A percentile compares a stretch with the other conserved stretches of the same genome.
Evolutionary conservation across 2,113 vertebrate genomes (phyloP).

Genomic region (Scartelaos histophorus): DNA sequence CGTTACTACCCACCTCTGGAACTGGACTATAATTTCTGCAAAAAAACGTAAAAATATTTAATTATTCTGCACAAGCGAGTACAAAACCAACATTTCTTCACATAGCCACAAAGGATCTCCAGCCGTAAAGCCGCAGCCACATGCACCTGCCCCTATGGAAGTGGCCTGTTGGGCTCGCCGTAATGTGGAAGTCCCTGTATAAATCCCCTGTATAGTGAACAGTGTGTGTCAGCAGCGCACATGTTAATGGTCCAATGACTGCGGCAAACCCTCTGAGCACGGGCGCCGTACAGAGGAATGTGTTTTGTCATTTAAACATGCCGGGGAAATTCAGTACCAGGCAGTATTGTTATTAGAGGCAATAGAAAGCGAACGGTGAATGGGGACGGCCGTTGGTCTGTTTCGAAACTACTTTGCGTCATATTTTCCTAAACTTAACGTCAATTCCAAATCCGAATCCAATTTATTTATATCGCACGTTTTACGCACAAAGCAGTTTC

Average conservation of each 20-base stretch:
- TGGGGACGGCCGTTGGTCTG: not conserved
- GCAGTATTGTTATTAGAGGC: not conserved
- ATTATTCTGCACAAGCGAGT: not conserved
- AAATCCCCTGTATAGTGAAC: not conserved
- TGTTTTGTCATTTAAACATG: not conserved
- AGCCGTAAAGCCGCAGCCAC: not conserved
- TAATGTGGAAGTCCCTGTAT: not conserved
- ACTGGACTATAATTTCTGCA: too few relatives aligned
- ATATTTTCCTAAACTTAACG: too few relatives aligned
- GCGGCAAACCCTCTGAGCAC: not conserved
- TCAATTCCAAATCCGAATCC: too few relatives aligned
- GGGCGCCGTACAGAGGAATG: not conserved
- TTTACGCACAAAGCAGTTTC: too few relatives aligned
- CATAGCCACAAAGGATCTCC: too few relatives aligned
- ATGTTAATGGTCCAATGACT: not conserved
- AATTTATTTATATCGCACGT: too few relatives aligned
- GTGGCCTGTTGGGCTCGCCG: not conserved
- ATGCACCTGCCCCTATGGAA: not conserved
- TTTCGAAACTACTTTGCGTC: not conserved
- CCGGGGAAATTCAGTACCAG: not conserved
- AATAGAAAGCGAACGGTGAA: not conserved
- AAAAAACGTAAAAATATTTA: not conserved
- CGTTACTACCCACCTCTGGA: too few relatives aligned
- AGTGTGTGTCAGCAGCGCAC: conserved; percentile 1
- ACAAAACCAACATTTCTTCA: too few relatives aligned